Base-by-base conservation (phyloP, 1,140 invertebrate species). In the Eriocheir sinensis region DNA sequence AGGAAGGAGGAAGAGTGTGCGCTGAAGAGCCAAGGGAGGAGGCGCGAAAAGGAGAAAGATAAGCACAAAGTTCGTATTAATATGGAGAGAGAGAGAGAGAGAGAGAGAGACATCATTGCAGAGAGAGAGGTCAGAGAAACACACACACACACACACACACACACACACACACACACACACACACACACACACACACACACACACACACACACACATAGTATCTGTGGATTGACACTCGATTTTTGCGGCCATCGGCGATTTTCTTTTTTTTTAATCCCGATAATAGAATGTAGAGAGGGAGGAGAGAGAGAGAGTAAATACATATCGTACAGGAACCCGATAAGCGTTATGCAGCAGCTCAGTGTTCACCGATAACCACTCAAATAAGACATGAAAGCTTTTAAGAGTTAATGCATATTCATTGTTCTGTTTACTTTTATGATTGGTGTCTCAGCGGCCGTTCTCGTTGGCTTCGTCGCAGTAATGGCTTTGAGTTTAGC, bases 11-110 rank as follows among this genome's bases (percentile, higher is more conserved):
- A n/a, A n/a, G n/a, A n/a, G n/a, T n/a, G n/a, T n/a, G n/a, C n/a
- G n/a, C n/a, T n/a, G n/a, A n/a, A n/a, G n/a, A n/a, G n/a, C n/a
- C n/a, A n/a, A n/a, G n/a, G n/a, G n/a, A n/a, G n/a, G n/a, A n/a
- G n/a, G n/a, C n/a, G n/a, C n/a, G n/a, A 72, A 72, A n/a, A 72
- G 60, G 60, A 72, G 60, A 12, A 72, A 72, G 60, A 72, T 72
- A 72, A 72, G n/a, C 60, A 72, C n/a, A 72, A n/a, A 72, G 9
- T 72, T n/a, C 60, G 2, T 72, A n/a, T 4, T n/a, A 72, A 72
- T 72, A 72, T n/a, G 4, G 60, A 72, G 60, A 72, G 60, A 72
- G 27, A 72, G 9, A 72, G 60, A 72, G 60, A 72, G 60, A 72
- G 60, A 72, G 60, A 72, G 60, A 72, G 60, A 72, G 60, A 72